Base-by-base conservation (phyloP, 1,140 invertebrate genomes). In the Chymomyza costata region DNA sequence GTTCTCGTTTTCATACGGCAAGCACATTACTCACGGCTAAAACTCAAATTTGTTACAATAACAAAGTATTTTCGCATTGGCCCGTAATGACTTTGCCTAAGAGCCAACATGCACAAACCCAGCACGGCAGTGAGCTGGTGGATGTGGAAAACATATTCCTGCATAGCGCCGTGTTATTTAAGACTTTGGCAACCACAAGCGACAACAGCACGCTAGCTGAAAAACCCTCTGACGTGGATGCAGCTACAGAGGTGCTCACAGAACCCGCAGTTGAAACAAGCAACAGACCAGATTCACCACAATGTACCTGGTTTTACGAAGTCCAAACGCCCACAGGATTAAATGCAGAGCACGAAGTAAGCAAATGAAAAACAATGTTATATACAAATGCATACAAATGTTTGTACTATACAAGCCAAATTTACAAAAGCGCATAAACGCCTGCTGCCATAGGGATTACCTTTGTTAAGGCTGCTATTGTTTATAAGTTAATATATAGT, bases 91-190 rank as follows among this genome's bases (percentile, higher is more conserved):
- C 52, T 19, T 37, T 43, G 5, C 40, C 62, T 5, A 70, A 63
- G 19, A 17, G 17, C 8, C 43, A 44, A 19, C 64, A 78, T 47
- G 71, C 67, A 6, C 71, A 76, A 41, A 76, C 71, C 11, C 71
- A 76, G 14, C 71, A 76, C 19, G 65, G 71, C 3, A 51, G 58
- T n/a, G 54, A 38, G 3, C 31, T 40, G 1, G 66, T 63, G 18
- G 71, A 76, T 16, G 44, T 70, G 34, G 57, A 70, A 0, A 78
- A 76, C 25, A 76, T 76, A 8, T 76, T 76, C 21, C 38, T 76
- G n/a, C 53, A 70, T 34, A 38, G 41, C 1, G 52, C 51, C 3
- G 54, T 64, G 46, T 14, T 74, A 13, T 32, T 30, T 14, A 7
- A 5, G 10, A 10, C 25, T 10, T 6, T 6, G 25, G 34, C 15